Conservation (phyloP, 2,888 invertebrate species). For the Amphimallon solstitiale region DNA sequence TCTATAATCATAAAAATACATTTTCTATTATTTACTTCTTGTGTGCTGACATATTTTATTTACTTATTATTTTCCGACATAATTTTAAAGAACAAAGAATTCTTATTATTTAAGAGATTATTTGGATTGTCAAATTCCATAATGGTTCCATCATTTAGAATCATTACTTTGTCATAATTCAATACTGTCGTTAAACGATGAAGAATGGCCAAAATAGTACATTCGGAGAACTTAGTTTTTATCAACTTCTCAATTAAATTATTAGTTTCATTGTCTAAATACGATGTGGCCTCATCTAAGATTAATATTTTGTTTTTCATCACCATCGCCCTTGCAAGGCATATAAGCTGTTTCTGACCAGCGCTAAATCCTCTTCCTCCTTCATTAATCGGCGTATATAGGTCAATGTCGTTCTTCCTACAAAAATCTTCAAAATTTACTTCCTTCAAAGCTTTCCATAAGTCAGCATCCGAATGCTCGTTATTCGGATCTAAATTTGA, state of each 20-base stretch:
- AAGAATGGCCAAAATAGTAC: constrained; percentile 65
- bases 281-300: constrained; percentile 78
- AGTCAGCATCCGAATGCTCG: constrained; percentile 75
- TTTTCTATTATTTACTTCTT: no score
- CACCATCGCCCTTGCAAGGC: constrained; percentile 70
- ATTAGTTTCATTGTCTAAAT: constrained; percentile 80
- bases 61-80: constrained; percentile 70
- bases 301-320: constrained; percentile 56
- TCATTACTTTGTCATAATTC: constrained; percentile 66
- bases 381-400: constrained; percentile 63
- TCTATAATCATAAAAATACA: no score
- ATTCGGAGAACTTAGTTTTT: constrained; percentile 62
- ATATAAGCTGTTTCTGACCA: constrained; percentile 72
- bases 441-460: constrained; percentile 86
- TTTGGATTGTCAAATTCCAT: constrained; percentile 44
- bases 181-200: constrained; percentile 64
- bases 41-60: neutral
- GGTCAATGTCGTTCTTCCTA: constrained; percentile 67
- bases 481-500: constrained; percentile 89
- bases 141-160: constrained; percentile 62
- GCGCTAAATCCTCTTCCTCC: constrained; percentile 62
- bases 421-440: constrained; percentile 76
- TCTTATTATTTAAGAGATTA: constrained; percentile 60
- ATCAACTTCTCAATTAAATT: constrained; percentile 75
- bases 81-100: constrained; percentile 71